Conservation (phyloP, 2,888 invertebrate species). For the Gastracanthus pulcherrimus region DNA sequence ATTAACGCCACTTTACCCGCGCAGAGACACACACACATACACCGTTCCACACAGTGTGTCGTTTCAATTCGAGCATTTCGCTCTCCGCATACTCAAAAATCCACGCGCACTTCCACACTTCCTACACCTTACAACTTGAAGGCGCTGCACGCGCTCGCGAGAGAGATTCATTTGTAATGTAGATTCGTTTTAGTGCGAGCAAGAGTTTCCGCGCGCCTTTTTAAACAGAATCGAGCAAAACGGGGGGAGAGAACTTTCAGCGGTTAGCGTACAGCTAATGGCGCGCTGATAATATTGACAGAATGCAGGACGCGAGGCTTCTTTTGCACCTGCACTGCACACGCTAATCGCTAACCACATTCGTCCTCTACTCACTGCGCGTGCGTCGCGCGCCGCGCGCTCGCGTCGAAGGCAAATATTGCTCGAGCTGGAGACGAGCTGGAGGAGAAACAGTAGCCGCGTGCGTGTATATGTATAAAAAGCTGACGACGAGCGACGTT, state of each 20-base stretch:
- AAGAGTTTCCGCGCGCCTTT: background rate
- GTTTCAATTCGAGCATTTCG: slow-evolving; percentile 48
- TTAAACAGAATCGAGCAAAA: background rate
- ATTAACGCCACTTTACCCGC: too few relatives aligned
- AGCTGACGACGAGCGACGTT: background rate
- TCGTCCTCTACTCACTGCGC: slow-evolving; percentile 27
- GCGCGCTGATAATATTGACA: slow-evolving; percentile 64
- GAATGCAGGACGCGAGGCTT: slow-evolving; percentile 47
- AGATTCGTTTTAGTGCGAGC: slow-evolving; percentile 43
- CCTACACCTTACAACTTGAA: background rate
- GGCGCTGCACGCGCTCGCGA: background rate
- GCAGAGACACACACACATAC: too few relatives aligned
- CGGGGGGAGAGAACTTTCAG: background rate
- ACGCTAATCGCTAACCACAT: slow-evolving; percentile 51
- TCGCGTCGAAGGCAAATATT: slow-evolving; percentile 47
- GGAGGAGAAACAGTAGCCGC: slow-evolving; percentile 44
- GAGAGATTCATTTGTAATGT: slow-evolving; percentile 41
- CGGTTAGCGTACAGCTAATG: slow-evolving; percentile 63
- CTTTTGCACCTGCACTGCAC: slow-evolving; percentile 54
- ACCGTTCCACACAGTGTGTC: slow-evolving; percentile 20
- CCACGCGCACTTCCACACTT: too few relatives aligned
- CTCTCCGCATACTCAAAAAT: too few relatives aligned
- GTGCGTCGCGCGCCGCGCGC: background rate
- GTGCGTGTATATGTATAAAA: background rate
- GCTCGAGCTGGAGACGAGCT: slow-evolving; percentile 2